A percentile compares a stretch with the other conserved stretches of the same genome.
phyloP scores from a whole-genome alignment of 2,113 vertebrate genomes.

The Urocitellus parryii region DNA sequence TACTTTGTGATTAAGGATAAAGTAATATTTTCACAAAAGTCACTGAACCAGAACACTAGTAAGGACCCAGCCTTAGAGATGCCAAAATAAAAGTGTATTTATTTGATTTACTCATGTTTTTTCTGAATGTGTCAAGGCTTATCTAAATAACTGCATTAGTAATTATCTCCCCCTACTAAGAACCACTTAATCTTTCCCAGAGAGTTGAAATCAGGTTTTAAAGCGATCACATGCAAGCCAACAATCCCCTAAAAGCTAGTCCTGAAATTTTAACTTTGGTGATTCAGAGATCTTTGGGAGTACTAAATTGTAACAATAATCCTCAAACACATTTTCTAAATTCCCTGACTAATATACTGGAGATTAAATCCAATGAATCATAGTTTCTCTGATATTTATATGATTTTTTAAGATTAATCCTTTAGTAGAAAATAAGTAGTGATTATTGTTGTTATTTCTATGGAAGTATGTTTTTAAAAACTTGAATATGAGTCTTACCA shows the following conservation, averaged over 20 bases:
- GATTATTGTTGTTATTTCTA: neutral
- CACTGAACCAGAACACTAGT: neutral
- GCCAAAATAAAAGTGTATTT: neutral
- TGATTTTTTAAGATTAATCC: conserved; percentile 61
- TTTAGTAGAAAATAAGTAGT: conserved; percentile 44
- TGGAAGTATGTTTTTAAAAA: neutral
- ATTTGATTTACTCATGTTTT: neutral
- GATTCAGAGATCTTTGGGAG: conserved; percentile 13
- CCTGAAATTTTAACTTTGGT: neutral
- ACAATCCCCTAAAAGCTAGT: neutral
- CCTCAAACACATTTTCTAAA: conserved; percentile 3
- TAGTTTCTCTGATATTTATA: conserved; percentile 55
- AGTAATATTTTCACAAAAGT: conserved; percentile 1
- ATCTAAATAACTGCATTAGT: neutral
- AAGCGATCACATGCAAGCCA: neutral
- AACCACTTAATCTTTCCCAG: conserved; percentile 9
- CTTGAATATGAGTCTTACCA: neutral
- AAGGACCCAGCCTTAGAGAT: neutral
- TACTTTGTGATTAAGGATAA: conserved; percentile 9
- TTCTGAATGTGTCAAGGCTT: neutral
- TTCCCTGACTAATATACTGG: conserved; percentile 45
- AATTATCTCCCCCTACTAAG: neutral
- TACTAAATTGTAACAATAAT: neutral
- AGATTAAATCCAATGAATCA: conserved; percentile 55
- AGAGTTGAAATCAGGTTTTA: neutral